Evolutionary conservation across 2,797 vertebrate genomes (phyloP), one percentile per base, ranked within the genome.

Genomic region (Urophycis tenuis): DNA sequence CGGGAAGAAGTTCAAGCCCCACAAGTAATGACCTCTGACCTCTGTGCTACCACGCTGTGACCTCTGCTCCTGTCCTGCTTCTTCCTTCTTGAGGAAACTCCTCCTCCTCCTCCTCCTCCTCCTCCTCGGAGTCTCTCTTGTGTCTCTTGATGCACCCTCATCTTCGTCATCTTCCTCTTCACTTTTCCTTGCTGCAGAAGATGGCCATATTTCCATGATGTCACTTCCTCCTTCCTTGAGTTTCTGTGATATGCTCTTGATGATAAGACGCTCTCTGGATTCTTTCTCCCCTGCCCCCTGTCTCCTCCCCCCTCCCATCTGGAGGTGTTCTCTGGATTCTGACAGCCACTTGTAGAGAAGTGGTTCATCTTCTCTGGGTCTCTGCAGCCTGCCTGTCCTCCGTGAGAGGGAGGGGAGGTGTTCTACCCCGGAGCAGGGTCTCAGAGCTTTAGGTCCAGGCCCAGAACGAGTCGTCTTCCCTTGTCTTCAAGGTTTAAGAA

Each of bases 1-100:
- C 67, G 92, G 91, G 83, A 94, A 92, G 89, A 94, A 92, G 88
- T 94, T 94, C 93, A 93, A 93, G 91, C 90, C 88, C 85, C 92
- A 92, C 82, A 94, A 93, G 87, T 92, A 92, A 91, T 94, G 92
- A 77, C 85, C 29, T 74, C 73, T 72, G 71, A 77, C 35, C 78
- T 60, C 35, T 77, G 73, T n/a, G 29, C 25, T 81, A 79, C 72
- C 71, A n/a, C 10, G 8, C 84, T 32, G 7, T 32, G 29, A 19
- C 64, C 71, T 71, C 19, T 17, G 77, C 79, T 83, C n/a, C 33
- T 30, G 60, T 25, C 73, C 75, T 30, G 70, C 67, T 74, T 77
- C 74, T 39, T 33, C 15, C 32, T 34, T 33, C 32, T 19, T 34
- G 25, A n/a, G 34, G n/a, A 8, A 25, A 74, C 76, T 71, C 75